phyloP scores from a whole-genome alignment of 2,888 invertebrate species.

The Scaptomyza parva region DNA sequence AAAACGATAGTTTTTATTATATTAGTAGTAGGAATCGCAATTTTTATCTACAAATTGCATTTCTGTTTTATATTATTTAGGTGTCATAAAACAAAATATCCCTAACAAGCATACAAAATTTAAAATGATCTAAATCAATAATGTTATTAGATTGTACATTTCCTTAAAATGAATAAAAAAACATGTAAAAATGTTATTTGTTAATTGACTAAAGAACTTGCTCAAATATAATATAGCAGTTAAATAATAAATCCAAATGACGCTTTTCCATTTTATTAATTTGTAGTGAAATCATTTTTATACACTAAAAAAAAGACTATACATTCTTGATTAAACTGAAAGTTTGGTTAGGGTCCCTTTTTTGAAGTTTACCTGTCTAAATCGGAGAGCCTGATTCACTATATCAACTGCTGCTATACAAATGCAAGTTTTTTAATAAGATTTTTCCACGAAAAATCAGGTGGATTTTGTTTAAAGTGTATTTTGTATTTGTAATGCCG shows the following conservation, averaged over 20 bases:
- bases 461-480: no score
- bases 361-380: no score
- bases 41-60: constrained; percentile 52
- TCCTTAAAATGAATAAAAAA: constrained; percentile 35
- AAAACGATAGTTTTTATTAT: constrained; percentile 39
- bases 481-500: no score
- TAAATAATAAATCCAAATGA: constrained; percentile 2
- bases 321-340: no score
- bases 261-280: constrained; percentile 4
- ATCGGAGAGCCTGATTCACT: no score
- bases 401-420: no score
- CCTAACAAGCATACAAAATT: constrained; percentile 20
- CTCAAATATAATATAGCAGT: constrained; percentile 16
- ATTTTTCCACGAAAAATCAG: no score
- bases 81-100: constrained; percentile 34
- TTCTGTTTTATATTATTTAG: constrained; percentile 54
- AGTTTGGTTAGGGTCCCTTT: no score
- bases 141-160: constrained; percentile 47
- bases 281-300: neutral
- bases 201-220: constrained; percentile 57
- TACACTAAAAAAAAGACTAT: no score
- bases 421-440: no score
- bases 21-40: constrained; percentile 16
- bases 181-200: constrained; percentile 48
- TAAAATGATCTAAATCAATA: constrained; percentile 29